Evolutionary conservation across 2,797 vertebrate species (phyloP), one percentile per base, ranked within the genome.

Genomic region (Moxostoma hubbsi): DNA sequence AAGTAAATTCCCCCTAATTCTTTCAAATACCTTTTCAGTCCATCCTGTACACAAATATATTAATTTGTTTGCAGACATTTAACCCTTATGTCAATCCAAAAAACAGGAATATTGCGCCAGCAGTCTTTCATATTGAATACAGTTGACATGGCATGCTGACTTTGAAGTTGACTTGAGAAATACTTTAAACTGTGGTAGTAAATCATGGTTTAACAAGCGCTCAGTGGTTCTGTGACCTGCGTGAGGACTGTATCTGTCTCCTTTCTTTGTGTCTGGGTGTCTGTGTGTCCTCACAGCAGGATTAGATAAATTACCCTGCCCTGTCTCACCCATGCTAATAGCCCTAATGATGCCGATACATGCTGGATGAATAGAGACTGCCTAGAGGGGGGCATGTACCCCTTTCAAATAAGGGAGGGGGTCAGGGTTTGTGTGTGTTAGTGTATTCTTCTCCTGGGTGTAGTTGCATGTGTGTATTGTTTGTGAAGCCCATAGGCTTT

Each of bases 321-420:
- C 64, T 55, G 72, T 79, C 79, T 83, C 76, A 81, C 75, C 75
- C 81, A 85, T 85, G 84, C 78, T 85, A 85, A 85, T 85, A 83
- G 76, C 79, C 58, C 79, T 81, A 81, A 85, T 85, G 81, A 85
- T 58, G 16, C 75, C 68, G 84, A 79, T 73, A 85, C 81, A 83
- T 50, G 72, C 66, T 12, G 16, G 6, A 72, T 86, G 66, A 86
- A 84, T 78, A 84, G 80, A 76, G 68, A 8, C 13, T 70, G 63
- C 72, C 84, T 75, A 46, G 64, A 74, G 68, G 81, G 77, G 75
- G 75, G 65, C 74, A 74, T 54, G 80, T 79, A 67, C 55, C 83
- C 70, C 68, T 64, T 75, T 84, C 80, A 78, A 15, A 66, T 69
- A 24, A 24, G 72, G 67, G 64, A 70, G 77, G 76, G 70, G 66